phyloP scores from a whole-genome alignment of 2,888 invertebrate species.

The Drosophila neotestacea region DNA sequence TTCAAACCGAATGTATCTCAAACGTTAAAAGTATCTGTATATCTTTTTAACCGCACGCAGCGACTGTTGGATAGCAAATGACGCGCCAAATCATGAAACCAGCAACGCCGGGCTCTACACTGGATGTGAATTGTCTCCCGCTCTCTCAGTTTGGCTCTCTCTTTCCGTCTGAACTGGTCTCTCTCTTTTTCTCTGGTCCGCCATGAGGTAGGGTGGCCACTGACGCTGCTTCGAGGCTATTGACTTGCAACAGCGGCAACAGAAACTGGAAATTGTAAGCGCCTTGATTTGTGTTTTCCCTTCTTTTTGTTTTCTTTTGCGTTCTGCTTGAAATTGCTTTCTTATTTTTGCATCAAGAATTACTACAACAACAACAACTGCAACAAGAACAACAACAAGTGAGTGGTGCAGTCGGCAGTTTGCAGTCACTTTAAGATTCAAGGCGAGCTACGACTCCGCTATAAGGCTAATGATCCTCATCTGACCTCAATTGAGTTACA shows the following conservation, averaged over 20 bases:
- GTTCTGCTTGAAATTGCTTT: conserved; percentile 51
- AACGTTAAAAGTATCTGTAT: conserved; percentile 28
- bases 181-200: conserved; percentile 38
- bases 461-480: conserved; percentile 42
- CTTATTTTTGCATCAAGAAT: conserved; percentile 27
- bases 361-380: conserved; percentile 6
- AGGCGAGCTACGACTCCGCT: conserved; percentile 5
- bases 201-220: conserved; percentile 60
- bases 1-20: conserved; percentile 34
- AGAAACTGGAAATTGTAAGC: conserved; percentile 72
- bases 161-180: conserved; percentile 23
- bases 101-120: conserved; percentile 64
- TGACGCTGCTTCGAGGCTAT: conserved; percentile 63
- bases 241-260: conserved; percentile 58
- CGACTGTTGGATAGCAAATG: conserved; percentile 74
- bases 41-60: conserved; percentile 66
- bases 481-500: conserved; percentile 42
- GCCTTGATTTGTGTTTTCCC: conserved; percentile 41
- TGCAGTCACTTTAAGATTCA: conserved; percentile 15
- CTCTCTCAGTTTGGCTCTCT: conserved; percentile 13
- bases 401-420: conserved; percentile 30
- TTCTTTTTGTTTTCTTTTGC: conserved; percentile 15
- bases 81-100: conserved; percentile 78
- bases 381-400: not conserved
- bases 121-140: conserved; percentile 44